Conservation (phyloP, 2,113 vertebrate species). For the Gulo gulo region DNA sequence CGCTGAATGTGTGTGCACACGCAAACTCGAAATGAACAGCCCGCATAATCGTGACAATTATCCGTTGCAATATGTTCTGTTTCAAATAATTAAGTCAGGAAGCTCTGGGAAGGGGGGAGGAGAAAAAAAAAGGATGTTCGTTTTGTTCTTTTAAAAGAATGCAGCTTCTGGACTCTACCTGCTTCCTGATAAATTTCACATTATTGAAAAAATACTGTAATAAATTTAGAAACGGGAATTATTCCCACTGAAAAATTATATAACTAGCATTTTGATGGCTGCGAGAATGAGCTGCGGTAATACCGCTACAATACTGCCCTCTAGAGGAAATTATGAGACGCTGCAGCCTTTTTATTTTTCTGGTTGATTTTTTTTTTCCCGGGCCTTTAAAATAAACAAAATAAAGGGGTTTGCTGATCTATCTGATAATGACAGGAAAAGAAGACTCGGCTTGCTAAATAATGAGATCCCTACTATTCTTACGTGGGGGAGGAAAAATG, state of each 20-base stretch:
- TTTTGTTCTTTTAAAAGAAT: conserved; percentile 41
- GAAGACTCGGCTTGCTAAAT: neutral
- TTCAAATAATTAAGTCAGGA: conserved; percentile 57
- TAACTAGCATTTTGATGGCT: conserved; percentile 55
- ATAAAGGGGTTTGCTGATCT: neutral
- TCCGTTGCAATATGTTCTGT: conserved; percentile 39
- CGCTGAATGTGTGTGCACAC: neutral
- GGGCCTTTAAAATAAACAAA: neutral
- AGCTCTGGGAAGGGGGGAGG: neutral
- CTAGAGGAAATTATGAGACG: conserved; percentile 66
- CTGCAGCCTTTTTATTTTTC: neutral
- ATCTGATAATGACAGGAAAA: neutral
- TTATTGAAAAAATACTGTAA: conserved; percentile 78
- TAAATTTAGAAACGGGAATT: conserved; percentile 79
- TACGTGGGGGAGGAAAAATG: neutral
- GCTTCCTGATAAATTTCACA: conserved; percentile 75
- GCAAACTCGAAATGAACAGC: conserved; percentile 44
- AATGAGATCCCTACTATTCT: neutral
- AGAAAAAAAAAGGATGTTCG: accelerated
- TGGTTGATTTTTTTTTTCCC: neutral
- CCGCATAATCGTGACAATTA: conserved; percentile 45
- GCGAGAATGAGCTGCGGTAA: neutral
- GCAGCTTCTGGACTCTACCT: conserved; percentile 68
- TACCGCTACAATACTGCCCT: conserved; percentile 79
- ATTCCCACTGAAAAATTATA: conserved; percentile 63